Evolutionary conservation across 2,888 invertebrate genomes (phyloP).

Genomic region (Oasisia sp.): DNA sequence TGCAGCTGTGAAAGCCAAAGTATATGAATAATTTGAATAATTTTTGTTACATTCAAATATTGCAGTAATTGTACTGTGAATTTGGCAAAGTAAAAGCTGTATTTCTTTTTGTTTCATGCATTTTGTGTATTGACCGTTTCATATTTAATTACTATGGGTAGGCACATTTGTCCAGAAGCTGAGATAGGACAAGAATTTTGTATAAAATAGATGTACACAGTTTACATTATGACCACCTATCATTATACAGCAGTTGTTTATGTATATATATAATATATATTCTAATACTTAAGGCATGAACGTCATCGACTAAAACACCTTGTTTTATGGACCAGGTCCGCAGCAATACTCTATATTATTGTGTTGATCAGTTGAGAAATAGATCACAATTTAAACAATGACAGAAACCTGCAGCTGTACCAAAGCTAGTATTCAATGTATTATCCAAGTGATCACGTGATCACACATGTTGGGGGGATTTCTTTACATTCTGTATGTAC

Average conservation of each 20-base stretch:
- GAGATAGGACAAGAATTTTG: neutral
- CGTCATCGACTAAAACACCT: neutral
- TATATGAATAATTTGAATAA: neutral
- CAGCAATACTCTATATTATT: neutral
- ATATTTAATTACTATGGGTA: neutral
- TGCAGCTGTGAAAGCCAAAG: neutral
- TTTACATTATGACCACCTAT: neutral
- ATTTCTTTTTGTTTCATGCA: neutral
- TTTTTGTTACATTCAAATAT: neutral
- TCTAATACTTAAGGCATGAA: neutral
- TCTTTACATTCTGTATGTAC: constrained; percentile 17
- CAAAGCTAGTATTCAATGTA: neutral
- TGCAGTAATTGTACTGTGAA: neutral
- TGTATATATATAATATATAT: neutral
- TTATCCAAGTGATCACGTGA: neutral
- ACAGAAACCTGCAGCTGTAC: neutral
- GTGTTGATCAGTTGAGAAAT: neutral
- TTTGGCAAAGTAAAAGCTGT: neutral
- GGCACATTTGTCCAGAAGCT: neutral
- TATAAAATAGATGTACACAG: neutral
- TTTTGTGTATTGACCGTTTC: neutral
- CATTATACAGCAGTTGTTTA: neutral
- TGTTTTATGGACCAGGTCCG: neutral
- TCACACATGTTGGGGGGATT: neutral
- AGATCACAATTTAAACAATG: neutral